Evolutionary conservation across 2,888 invertebrate genomes (phyloP).

Genomic region (Harpagoxenus sublaevis): DNA sequence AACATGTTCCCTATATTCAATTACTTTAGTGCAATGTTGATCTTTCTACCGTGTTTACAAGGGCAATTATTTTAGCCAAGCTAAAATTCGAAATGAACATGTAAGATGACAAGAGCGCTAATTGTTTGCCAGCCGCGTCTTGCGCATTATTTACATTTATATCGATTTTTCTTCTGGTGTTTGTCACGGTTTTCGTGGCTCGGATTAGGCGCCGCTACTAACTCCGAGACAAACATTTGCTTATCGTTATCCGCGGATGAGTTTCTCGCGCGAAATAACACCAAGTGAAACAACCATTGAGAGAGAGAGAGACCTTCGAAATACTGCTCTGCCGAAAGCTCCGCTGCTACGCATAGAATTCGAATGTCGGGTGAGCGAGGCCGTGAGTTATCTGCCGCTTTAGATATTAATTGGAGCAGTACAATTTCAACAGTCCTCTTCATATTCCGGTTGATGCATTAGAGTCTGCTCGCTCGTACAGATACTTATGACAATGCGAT

Average conservation of each 20-base stretch:
- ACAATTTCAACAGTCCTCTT: conserved; percentile 59
- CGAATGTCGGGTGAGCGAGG: neutral
- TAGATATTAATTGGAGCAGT: conserved; percentile 64
- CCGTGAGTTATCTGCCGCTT: conserved; percentile 26
- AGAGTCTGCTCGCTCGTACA: conserved; percentile 49
- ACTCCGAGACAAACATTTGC: conserved; percentile 52
- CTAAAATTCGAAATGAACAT: conserved; percentile 25
- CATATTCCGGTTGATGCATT: conserved; percentile 50
- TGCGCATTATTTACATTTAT: conserved; percentile 44
- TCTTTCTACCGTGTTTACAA: neutral
- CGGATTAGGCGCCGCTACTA: conserved; percentile 31
- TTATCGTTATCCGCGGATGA: conserved; percentile 51
- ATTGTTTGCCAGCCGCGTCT: conserved; percentile 14
- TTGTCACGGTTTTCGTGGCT: conserved; percentile 1
- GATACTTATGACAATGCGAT: conserved; percentile 66
- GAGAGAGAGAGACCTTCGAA: conserved; percentile 27
- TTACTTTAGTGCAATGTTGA: neutral
- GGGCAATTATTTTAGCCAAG: neutral
- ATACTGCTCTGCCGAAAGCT: neutral
- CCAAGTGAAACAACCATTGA: conserved; percentile 28
- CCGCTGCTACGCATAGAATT: conserved; percentile 26
- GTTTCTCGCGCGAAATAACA: conserved; percentile 39
- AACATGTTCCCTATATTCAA: neutral
- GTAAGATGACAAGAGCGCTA: neutral
- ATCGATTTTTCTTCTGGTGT: conserved; percentile 21